Evolutionary conservation across 1,140 invertebrate species (phyloP), one percentile per base, ranked within the genome.

Genomic region (Sycobia sp.): DNA sequence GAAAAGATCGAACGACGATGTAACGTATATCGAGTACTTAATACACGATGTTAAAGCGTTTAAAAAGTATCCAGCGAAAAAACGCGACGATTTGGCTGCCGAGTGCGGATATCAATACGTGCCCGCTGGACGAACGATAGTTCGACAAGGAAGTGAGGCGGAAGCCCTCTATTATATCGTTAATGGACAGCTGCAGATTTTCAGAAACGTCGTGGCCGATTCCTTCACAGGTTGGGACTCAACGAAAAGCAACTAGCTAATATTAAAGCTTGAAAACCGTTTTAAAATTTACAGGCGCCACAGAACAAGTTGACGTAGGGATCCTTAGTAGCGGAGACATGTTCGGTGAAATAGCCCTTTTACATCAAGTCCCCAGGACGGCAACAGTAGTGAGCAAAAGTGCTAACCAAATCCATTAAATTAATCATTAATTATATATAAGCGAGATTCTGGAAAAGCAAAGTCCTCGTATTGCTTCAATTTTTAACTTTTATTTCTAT

Each of bases 341-440:
- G 76, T 87, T 89, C 67, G 87, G 87, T 0, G 86, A 88, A 69
- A 81, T 87, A 16, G 84, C 85, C n/a, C 69, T 89, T 20, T 69
- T 89, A 20, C 86, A 88, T 61, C 79, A 80, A 13, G 81, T 87
- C 49, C 78, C 80, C 13, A 81, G 87, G 67, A 83, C 83, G 20
- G 82, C 84, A 3, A 87, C 86, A 3, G 81, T 84, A 44, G 80
- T 80, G 13, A 85, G 84, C 23, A 75, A 76, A 63, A 84, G 86
- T 87, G n/a, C 9, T 27, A 38, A 47, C 13, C n/a, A n/a, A n/a
- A n/a, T n/a, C n/a, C n/a, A n/a, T n/a, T n/a, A n/a, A n/a, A n/a
- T n/a, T n/a, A n/a, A n/a, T n/a, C n/a, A n/a, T n/a, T n/a, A n/a
- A n/a, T n/a, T n/a, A n/a, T n/a, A n/a, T n/a, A n/a, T n/a, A n/a